Percentiles rank a stretch among this genome's conserved stretches.
Conservation (phyloP, 2,113 vertebrate genomes). For the Rhinoderma darwinii region DNA sequence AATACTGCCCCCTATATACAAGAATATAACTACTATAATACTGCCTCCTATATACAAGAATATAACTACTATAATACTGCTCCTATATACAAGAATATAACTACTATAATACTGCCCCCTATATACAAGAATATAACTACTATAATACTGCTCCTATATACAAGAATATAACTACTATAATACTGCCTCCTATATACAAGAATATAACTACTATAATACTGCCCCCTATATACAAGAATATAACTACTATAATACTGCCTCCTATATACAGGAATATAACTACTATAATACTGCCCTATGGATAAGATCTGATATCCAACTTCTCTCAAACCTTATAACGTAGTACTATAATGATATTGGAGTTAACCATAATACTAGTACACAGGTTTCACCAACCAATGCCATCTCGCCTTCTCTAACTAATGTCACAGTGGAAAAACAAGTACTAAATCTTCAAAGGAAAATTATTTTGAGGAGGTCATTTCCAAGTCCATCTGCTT, state of each 20-base stretch:
- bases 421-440: neutral
- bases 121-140: conserved; percentile 16
- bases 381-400: neutral
- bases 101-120: neutral
- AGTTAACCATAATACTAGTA: too few relatives aligned
- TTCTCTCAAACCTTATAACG: too few relatives aligned
- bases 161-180: conserved; percentile 6
- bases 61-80: conserved; percentile 15
- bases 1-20: neutral
- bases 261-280: neutral
- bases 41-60: neutral
- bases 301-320: too few relatives aligned
- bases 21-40: conserved; percentile 12
- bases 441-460: neutral
- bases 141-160: conserved; percentile 2
- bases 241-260: conserved; percentile 7
- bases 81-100: neutral
- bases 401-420: neutral
- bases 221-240: neutral
- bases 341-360: too few relatives aligned
- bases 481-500: neutral
- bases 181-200: neutral
- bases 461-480: neutral
- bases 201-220: conserved; percentile 12
- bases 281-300: too few relatives aligned